These are phyloP conservation scores for Clangula hyemalis DNA, from an alignment of 2,797 vertebrate genomes.

Conservation along the genomic window DNA sequence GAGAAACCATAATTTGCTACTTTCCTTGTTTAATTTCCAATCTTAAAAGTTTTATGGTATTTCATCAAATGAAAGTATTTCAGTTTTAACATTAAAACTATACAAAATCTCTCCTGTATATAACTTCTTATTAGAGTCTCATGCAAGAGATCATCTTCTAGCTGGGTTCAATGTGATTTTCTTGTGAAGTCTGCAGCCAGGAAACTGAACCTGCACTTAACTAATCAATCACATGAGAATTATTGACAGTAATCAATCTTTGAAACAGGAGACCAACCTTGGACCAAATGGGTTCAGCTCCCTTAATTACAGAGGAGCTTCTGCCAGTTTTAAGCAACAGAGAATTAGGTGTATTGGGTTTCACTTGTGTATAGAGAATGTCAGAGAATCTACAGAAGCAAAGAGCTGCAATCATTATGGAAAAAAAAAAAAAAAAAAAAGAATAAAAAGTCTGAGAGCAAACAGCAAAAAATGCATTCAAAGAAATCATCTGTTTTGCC, in stretches of 20 bases:
- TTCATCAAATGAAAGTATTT: neutral
- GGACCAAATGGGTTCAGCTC: neutral
- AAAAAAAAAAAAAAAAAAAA: neutral
- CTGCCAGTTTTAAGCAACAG: neutral
- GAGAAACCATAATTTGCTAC: neutral
- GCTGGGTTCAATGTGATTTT: conserved; percentile 6
- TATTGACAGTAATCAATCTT: neutral
- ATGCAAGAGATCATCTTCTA: neutral
- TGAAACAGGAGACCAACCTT: conserved; percentile 9
- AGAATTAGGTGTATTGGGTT: neutral
- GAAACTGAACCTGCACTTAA: conserved; percentile 38
- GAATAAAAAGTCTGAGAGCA: neutral
- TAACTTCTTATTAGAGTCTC: neutral
- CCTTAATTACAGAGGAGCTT: conserved; percentile 16
- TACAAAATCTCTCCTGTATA: neutral
- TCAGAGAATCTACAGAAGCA: neutral
- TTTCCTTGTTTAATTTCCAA: neutral
- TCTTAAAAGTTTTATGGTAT: neutral
- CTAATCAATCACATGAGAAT: neutral
- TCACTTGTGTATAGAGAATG: neutral
- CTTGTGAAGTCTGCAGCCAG: neutral
- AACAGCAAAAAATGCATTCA: neutral
- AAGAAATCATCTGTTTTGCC: neutral
- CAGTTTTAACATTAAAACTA: neutral
- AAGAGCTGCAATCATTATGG: neutral